These are phyloP conservation scores for Scopus umbretta DNA, from an alignment of 2,113 vertebrate genomes.

Conservation along the genomic window DNA sequence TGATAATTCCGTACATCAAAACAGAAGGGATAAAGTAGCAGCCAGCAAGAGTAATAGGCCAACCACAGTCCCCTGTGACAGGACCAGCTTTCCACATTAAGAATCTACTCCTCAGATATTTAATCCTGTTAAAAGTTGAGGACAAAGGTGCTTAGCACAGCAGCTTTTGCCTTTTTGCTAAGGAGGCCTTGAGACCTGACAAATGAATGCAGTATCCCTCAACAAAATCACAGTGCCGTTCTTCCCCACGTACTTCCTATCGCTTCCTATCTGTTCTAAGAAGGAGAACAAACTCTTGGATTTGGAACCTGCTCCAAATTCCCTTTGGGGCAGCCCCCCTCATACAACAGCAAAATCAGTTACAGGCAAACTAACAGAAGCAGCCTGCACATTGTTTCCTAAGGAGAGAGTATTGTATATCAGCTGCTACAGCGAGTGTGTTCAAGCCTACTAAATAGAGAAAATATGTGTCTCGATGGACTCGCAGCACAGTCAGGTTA, in stretches of 20 bases:
- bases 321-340: not conserved
- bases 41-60: not conserved
- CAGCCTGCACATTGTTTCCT: not conserved
- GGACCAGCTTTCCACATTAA: not conserved
- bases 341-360: not conserved
- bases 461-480: not conserved
- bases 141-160: not conserved
- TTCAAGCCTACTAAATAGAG: not conserved
- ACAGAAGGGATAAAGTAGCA: not conserved
- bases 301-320: not conserved
- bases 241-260: not conserved
- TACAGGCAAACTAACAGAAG: not conserved
- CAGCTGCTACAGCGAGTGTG: not conserved
- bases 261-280: not conserved
- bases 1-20: not conserved
- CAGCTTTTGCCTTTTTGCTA: not conserved
- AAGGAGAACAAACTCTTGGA: not conserved
- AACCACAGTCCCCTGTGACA: not conserved
- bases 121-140: not conserved
- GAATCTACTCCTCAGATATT: not conserved
- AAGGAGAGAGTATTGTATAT: not conserved
- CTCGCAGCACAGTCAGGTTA: not conserved
- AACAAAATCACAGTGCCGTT: not conserved
- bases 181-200: not conserved
- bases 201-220: not conserved